Evolutionary conservation across 2,797 vertebrate species (phyloP).

Genomic region (Pteronotus mesoamericanus): DNA sequence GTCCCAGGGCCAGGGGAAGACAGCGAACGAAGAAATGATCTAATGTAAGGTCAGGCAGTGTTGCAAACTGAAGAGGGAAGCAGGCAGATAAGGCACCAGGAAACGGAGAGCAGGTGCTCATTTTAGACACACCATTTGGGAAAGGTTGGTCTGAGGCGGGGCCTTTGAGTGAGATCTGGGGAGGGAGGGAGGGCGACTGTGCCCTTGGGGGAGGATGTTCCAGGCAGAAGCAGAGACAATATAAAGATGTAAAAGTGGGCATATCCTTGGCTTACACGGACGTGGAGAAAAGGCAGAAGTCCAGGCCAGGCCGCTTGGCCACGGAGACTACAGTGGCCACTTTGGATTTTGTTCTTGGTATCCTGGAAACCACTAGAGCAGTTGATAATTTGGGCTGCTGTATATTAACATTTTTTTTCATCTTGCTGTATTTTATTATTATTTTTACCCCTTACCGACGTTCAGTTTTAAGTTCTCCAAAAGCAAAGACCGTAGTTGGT

Average conservation of each 20-base stretch:
- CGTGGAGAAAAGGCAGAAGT: rapidly evolving
- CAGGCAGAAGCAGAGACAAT: not conserved
- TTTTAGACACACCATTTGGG: not conserved
- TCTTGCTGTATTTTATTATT: not conserved
- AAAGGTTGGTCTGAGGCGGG: too few species aligned
- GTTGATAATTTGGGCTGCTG: not conserved
- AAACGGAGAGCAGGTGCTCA: not conserved
- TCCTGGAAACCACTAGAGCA: too few species aligned
- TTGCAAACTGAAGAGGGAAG: too few species aligned
- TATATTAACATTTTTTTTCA: not conserved
- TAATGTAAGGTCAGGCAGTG: not conserved
- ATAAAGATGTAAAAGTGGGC: rapidly evolving
- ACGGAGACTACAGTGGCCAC: rapidly evolving
- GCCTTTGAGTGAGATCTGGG: not conserved
- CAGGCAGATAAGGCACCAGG: too few species aligned
- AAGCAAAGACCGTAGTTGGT: not conserved
- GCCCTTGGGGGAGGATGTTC: not conserved
- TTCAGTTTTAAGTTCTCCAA: not conserved
- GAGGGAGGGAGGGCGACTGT: not conserved
- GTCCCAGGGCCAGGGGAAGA: not conserved
- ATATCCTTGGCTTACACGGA: not conserved
- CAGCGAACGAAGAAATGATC: not conserved
- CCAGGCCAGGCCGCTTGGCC: rapidly evolving
- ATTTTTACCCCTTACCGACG: not conserved
- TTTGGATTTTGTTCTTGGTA: not conserved